These are phyloP conservation scores for Metellina segmentata DNA, from an alignment of 2,888 invertebrate genomes.

Conservation along the genomic window DNA sequence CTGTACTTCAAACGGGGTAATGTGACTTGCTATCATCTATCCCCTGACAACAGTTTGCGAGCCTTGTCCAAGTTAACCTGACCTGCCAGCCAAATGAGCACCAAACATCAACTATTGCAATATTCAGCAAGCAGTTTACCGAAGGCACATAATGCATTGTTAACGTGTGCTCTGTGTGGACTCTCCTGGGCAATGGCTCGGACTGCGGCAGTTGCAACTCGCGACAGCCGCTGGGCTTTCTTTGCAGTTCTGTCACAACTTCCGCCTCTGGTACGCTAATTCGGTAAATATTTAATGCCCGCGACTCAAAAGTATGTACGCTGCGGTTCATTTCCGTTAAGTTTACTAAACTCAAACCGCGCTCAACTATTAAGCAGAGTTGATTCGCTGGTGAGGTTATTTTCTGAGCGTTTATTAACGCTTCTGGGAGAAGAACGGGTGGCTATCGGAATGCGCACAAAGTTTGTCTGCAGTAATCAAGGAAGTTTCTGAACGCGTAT, in stretches of 20 bases:
- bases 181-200: slow-evolving; percentile 33
- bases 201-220: slow-evolving; percentile 6
- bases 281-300: slow-evolving; percentile 64
- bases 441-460: too few species aligned
- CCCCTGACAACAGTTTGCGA: slow-evolving; percentile 73
- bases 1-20: slow-evolving; percentile 63
- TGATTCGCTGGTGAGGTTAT: slow-evolving; percentile 19
- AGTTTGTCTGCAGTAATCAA: too few species aligned
- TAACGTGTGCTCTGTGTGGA: slow-evolving; percentile 63
- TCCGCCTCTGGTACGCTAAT: slow-evolving; percentile 57
- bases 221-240: slow-evolving; percentile 68
- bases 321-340: slow-evolving; percentile 56
- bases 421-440: too few species aligned
- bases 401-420: too few species aligned
- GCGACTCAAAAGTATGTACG: slow-evolving; percentile 61
- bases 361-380: slow-evolving; percentile 63
- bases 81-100: slow-evolving; percentile 75
- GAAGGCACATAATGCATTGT: slow-evolving; percentile 76
- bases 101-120: slow-evolving; percentile 75
- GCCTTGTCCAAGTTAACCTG: slow-evolving; percentile 66
- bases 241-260: slow-evolving; percentile 68
- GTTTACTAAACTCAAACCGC: slow-evolving; percentile 57
- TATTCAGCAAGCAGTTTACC: slow-evolving; percentile 76
- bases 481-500: too few species aligned
- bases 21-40: slow-evolving; percentile 58